Base-by-base conservation (phyloP, 2,888 invertebrate genomes). In the Poecilobothrus nobilitatus region DNA sequence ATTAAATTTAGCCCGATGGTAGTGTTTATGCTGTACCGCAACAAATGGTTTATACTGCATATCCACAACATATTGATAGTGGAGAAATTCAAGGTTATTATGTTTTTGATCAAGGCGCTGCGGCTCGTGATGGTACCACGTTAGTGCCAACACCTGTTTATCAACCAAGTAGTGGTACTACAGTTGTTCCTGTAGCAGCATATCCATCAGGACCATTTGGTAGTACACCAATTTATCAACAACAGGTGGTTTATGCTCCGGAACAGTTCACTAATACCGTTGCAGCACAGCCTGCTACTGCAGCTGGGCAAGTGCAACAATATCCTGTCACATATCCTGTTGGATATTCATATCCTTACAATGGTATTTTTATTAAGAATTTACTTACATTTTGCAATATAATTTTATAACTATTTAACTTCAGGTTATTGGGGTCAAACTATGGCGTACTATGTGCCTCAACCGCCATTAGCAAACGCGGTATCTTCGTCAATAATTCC, bases 371-470 rank as follows among this genome's bases (percentile, higher is more conserved):
- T n/a, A n/a, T 68, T 68, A 68, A 62, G 27, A 12, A n/a, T n/a
- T n/a, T n/a, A n/a, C n/a, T n/a, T n/a, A n/a, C n/a, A n/a, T n/a
- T n/a, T n/a, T n/a, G n/a, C n/a, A n/a, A 8, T 12, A 7, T 8
- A 62, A 62, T 62, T 62, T 27, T 64, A n/a, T 65, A 34, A 18
- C 34, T 22, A 12, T 34, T 27, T 27, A 27, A 67, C 62, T 70
- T 2, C 67, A 77, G 80, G 78, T 70, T 79, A 78, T 73, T 79
- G 79, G 79, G 77, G 78, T 69, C 79, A 78, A 74, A 75, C 81
- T 67, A 81, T 81, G 79, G 79, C 81, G 67, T 82, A 82, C 74
- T 82, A 82, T 73, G 77, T 82, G 75, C 79, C 80, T 73, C 82
- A 78, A 73, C 80, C 79, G 74, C 74, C 79, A 21, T 69, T 75